Evolutionary conservation across 2,113 vertebrate genomes (phyloP).

Genomic region (Phalacrocorax carbo): DNA sequence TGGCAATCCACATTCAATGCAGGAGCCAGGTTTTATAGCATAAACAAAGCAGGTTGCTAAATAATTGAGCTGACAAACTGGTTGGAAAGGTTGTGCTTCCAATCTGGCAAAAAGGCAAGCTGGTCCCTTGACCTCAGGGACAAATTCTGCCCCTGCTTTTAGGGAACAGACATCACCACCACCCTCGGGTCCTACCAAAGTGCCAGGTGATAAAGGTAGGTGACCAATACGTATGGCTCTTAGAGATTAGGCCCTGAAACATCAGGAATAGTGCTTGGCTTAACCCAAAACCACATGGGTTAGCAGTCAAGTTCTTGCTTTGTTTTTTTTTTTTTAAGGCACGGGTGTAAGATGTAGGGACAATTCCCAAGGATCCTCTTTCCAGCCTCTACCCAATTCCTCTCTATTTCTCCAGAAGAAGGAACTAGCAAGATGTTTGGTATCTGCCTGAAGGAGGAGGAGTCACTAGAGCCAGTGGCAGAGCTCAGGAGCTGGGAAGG

Average conservation of each 20-base stretch:
- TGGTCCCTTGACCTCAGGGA: slow-evolving; percentile 14
- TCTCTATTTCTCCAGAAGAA: neutral
- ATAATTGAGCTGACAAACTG: slow-evolving; percentile 57
- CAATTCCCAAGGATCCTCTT: neutral
- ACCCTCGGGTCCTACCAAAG: neutral
- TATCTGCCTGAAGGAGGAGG: neutral
- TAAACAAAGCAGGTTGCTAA: slow-evolving; percentile 41
- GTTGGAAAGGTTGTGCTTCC: slow-evolving; percentile 38
- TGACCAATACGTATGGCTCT: neutral
- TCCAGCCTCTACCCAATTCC: neutral
- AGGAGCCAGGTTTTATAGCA: slow-evolving; percentile 36
- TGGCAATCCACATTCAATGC: neutral
- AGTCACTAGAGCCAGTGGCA: neutral
- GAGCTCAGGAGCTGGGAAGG: neutral
- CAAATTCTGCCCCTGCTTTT: neutral
- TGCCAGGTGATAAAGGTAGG: neutral
- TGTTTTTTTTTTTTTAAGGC: neutral
- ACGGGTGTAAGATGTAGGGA: fast-evolving
- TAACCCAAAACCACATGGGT: neutral
- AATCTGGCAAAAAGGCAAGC: slow-evolving; percentile 3
- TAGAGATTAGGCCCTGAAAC: neutral
- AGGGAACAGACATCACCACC: neutral
- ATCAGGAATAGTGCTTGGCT: neutral
- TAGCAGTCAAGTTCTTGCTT: neutral
- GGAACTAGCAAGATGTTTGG: neutral